phyloP scores from a whole-genome alignment of 2,888 invertebrate genomes.

The Dasypogon diadema region DNA sequence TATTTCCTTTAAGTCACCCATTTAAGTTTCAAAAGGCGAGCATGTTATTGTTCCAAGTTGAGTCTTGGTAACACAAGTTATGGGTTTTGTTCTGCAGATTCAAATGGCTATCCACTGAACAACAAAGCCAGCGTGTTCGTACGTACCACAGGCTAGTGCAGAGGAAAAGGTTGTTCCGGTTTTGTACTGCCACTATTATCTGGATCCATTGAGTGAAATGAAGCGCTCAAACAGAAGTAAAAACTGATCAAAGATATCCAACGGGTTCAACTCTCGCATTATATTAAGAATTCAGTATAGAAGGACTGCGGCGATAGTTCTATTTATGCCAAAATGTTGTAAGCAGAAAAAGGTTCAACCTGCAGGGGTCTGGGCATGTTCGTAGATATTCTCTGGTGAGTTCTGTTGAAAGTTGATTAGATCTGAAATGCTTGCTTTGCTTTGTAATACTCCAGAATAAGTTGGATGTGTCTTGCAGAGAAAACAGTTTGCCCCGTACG shows the following conservation, averaged over 20 bases:
- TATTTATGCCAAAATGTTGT: conserved; percentile 34
- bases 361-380: not conserved
- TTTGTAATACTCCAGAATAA: not conserved
- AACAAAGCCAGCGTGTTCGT: conserved; percentile 4
- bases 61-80: not conserved
- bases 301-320: not conserved
- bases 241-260: conserved; percentile 38
- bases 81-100: not conserved
- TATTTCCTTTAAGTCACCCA: not conserved
- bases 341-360: conserved; percentile 13
- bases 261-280: conserved; percentile 19
- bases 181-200: not conserved
- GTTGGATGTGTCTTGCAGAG: not conserved
- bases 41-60: conserved; percentile 8
- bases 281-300: conserved; percentile 16
- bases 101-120: conserved; percentile 18
- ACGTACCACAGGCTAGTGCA: not conserved
- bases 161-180: not conserved
- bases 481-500: not conserved
- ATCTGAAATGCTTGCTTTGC: conserved; percentile 34
- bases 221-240: conserved; percentile 16
- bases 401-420: conserved; percentile 25
- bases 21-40: not conserved
- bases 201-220: conserved; percentile 8
- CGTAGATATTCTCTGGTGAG: not conserved